A percentile compares a stretch with the other conserved stretches of the same genome.
These are phyloP conservation scores for Xanthia togata DNA, from an alignment of 2,888 invertebrate genomes.

Conservation along the genomic window DNA sequence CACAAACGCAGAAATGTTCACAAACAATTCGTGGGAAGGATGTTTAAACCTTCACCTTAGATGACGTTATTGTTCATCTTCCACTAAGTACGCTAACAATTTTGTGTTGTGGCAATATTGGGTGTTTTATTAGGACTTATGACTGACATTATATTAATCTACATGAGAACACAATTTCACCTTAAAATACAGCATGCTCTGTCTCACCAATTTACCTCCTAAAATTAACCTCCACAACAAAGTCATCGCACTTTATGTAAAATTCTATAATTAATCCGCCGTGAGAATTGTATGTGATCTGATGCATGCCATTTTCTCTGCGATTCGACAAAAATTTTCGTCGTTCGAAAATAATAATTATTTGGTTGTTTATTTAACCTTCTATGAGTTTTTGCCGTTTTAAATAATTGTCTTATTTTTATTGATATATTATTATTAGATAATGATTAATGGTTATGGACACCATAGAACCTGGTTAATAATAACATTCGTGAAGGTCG, in stretches of 20 bases:
- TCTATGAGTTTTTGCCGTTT: not conserved
- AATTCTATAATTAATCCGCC: not conserved
- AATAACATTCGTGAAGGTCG: constrained; percentile 30
- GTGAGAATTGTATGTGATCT: too few relatives aligned
- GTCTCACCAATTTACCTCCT: too few relatives aligned
- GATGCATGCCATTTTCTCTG: too few relatives aligned
- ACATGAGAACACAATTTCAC: too few relatives aligned
- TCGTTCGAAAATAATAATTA: too few relatives aligned
- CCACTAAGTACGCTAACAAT: not conserved
- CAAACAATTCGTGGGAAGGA: constrained; percentile 10
- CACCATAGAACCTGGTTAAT: constrained; percentile 24
- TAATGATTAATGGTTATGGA: constrained; percentile 3
- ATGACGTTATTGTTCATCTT: not conserved
- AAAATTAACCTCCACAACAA: too few relatives aligned
- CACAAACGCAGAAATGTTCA: not conserved
- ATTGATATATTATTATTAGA: not conserved
- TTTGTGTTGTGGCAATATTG: not conserved
- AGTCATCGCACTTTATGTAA: too few relatives aligned
- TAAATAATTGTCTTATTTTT: constrained; percentile 13
- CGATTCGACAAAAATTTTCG: too few relatives aligned
- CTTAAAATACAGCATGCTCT: too few relatives aligned
- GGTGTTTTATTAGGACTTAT: not conserved
- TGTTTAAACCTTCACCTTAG: not conserved
- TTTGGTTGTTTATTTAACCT: not conserved
- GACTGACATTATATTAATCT: too few relatives aligned